A percentile compares a stretch with the other conserved stretches of the same genome.
Evolutionary conservation across 2,888 invertebrate genomes (phyloP).

Genomic region (Elegia similella): DNA sequence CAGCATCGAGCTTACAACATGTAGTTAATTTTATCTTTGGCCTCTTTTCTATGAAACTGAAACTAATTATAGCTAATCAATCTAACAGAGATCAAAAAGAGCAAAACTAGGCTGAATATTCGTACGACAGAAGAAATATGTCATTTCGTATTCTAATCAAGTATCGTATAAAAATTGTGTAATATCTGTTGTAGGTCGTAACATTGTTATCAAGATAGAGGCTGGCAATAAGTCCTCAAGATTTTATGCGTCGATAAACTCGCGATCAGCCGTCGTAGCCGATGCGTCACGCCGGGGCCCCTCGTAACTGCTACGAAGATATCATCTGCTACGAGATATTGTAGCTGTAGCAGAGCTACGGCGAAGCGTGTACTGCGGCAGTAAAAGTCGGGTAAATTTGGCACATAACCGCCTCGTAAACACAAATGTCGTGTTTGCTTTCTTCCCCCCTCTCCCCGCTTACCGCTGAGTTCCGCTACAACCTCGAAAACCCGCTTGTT

Average conservation of each 20-base stretch:
- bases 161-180: neutral
- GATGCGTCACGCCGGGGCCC: neutral
- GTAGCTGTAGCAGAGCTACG: constrained; percentile 7
- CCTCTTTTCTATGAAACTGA: too few relatives aligned
- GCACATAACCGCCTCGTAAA: constrained; percentile 11
- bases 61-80: too few relatives aligned
- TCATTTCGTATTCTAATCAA: constrained; percentile 4
- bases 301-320: neutral
- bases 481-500: neutral
- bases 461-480: neutral
- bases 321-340: constrained; percentile 6
- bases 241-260: constrained; percentile 6
- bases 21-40: too few relatives aligned
- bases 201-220: constrained; percentile 1
- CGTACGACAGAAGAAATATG: too few relatives aligned
- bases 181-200: neutral
- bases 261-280: constrained; percentile 4
- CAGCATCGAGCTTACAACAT: too few relatives aligned
- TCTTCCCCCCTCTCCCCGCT: neutral
- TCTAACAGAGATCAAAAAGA: too few relatives aligned
- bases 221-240: constrained; percentile 1
- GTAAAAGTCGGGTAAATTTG: constrained; percentile 8
- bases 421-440: constrained; percentile 1
- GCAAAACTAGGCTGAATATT: too few relatives aligned
- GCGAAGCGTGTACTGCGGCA: neutral